Evolutionary conservation across 2,888 invertebrate genomes (phyloP).

Genomic region (Oscheius sp.): DNA sequence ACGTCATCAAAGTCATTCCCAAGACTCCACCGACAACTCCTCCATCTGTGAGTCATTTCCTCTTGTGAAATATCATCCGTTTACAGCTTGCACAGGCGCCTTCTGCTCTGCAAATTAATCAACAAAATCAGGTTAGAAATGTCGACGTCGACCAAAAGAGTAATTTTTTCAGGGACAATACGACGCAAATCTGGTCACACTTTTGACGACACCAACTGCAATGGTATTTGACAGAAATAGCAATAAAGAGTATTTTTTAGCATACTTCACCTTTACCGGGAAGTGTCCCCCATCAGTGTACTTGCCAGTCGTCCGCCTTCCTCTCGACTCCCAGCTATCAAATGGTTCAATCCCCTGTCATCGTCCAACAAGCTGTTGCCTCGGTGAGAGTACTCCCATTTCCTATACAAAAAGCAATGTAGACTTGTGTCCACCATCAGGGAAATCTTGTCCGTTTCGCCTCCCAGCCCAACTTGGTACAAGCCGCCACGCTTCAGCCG

Average conservation of each 20-base stretch:
- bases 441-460: slow-evolving; percentile 21
- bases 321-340: not conserved
- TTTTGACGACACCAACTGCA: not conserved
- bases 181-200: not conserved
- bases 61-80: too few species aligned
- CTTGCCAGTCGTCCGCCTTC: not conserved
- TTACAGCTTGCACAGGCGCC: too few species aligned
- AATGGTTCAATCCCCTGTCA: not conserved
- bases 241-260: not conserved
- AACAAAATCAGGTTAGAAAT: too few species aligned
- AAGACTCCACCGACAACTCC: too few species aligned
- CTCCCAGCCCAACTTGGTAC: slow-evolving; percentile 12
- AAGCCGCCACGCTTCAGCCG: not conserved
- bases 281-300: not conserved
- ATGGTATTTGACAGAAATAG: not conserved
- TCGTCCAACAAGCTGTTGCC: not conserved
- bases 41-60: too few species aligned
- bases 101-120: too few species aligned
- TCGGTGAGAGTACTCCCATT: too few species aligned
- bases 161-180: not conserved
- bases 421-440: not conserved
- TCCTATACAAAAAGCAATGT: not conserved
- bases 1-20: too few species aligned
- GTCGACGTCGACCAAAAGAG: not conserved
- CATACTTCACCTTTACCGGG: not conserved